Conservation (phyloP, 2,888 invertebrate genomes). For the Brenthis ino region DNA sequence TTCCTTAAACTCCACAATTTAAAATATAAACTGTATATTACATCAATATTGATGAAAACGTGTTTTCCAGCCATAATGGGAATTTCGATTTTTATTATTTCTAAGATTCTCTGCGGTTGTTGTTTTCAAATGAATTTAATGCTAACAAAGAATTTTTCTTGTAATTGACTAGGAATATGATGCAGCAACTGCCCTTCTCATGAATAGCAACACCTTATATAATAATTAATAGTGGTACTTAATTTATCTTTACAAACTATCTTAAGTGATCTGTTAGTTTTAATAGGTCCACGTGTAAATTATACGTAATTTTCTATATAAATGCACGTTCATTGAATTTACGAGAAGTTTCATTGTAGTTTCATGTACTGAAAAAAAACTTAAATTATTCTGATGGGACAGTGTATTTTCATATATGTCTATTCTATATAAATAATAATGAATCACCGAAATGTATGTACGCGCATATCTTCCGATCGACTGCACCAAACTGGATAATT, state of each 20-base stretch:
- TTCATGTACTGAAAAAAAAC: no score
- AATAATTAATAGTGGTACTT: slow-evolving; percentile 1
- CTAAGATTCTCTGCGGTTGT: neutral
- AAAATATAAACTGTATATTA: neutral
- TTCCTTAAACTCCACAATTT: slow-evolving; percentile 10
- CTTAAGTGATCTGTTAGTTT: neutral
- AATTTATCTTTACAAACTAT: slow-evolving; percentile 3
- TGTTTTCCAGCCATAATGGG: neutral
- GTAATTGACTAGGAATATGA: slow-evolving; percentile 3
- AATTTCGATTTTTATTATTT: slow-evolving; percentile 2
- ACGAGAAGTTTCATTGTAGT: no score
- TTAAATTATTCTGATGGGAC: no score
- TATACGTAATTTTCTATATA: no score
- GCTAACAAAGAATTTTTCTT: neutral
- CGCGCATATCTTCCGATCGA: no score
- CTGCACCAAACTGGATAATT: no score
- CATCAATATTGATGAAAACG: neutral
- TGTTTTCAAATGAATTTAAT: slow-evolving; percentile 7
- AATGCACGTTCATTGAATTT: no score
- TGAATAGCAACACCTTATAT: neutral
- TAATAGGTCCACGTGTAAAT: neutral
- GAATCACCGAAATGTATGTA: no score
- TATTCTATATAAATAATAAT: no score
- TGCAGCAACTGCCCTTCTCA: neutral
- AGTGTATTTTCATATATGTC: no score